Conservation (phyloP, 2,888 invertebrate species). For the Xestoiulus laeticollis region DNA sequence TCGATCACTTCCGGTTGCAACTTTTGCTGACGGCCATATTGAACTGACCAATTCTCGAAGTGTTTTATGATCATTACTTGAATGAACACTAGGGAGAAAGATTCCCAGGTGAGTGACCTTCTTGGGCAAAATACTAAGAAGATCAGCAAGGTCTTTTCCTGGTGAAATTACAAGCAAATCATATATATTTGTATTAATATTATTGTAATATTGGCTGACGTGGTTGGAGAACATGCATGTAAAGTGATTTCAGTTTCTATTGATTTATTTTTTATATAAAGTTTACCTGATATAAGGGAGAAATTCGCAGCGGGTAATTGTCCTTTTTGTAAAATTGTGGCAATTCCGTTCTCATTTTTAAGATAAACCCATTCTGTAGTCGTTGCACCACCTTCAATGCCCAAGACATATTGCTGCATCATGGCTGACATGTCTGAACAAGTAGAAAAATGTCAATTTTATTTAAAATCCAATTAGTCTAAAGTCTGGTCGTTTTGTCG, state of each 20-base stretch:
- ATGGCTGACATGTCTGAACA: too few species aligned
- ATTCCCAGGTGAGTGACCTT: slow-evolving; percentile 44
- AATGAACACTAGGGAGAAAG: slow-evolving; percentile 41
- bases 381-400: slow-evolving; percentile 52
- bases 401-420: slow-evolving; percentile 4
- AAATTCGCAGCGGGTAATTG: slow-evolving; percentile 47
- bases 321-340: background rate
- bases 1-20: slow-evolving; percentile 40
- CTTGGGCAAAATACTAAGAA: background rate
- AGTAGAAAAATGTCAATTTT: too few species aligned
- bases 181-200: too few species aligned
- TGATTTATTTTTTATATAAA: background rate
- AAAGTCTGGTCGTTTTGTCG: too few species aligned
- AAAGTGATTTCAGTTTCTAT: too few species aligned
- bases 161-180: too few species aligned
- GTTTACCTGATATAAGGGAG: background rate
- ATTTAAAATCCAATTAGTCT: too few species aligned
- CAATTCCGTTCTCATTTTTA: background rate
- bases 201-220: too few species aligned
- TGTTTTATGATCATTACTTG: background rate
- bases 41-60: background rate
- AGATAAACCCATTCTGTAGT: slow-evolving; percentile 52
- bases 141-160: too few species aligned
- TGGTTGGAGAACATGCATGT: too few species aligned
- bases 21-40: slow-evolving; percentile 46